phyloP scores from a whole-genome alignment of 2,113 vertebrate genomes.

The Holacanthus passer region DNA sequence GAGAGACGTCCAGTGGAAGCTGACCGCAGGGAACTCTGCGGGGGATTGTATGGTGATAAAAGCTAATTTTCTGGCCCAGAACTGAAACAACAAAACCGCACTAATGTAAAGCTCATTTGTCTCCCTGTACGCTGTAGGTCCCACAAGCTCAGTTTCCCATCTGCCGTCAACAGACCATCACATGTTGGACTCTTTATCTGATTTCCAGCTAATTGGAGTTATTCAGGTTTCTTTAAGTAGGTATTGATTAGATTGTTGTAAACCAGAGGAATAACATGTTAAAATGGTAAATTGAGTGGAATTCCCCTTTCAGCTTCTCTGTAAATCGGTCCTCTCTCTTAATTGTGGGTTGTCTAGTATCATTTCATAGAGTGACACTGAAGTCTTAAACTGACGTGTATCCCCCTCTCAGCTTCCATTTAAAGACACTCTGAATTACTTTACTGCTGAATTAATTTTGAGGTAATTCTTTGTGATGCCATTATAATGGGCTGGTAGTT shows the following conservation, averaged over 20 bases:
- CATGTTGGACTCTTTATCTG: slow-evolving; percentile 36
- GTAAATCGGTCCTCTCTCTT: slow-evolving; percentile 16
- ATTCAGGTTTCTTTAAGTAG: slow-evolving; percentile 21
- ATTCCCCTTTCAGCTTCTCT: slow-evolving; percentile 13
- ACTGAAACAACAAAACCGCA: slow-evolving; percentile 52
- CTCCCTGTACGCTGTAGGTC: slow-evolving; percentile 6
- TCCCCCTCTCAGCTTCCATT: not conserved
- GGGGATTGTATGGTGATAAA: slow-evolving; percentile 54
- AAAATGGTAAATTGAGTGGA: slow-evolving; percentile 43
- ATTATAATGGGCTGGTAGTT: not conserved
- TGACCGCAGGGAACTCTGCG: slow-evolving; percentile 20
- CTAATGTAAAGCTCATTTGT: slow-evolving; percentile 65
- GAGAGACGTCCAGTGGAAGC: not conserved
- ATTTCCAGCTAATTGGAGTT: slow-evolving; percentile 27
- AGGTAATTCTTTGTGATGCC: not conserved
- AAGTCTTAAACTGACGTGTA: slow-evolving; percentile 2
- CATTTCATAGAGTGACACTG: slow-evolving; percentile 16
- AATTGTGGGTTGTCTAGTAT: not conserved
- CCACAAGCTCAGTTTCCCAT: slow-evolving; percentile 30
- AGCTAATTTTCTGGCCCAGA: slow-evolving; percentile 47
- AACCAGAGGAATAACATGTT: slow-evolving; percentile 15
- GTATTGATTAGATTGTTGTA: slow-evolving; percentile 40
- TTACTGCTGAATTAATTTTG: slow-evolving; percentile 15
- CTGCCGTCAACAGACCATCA: slow-evolving; percentile 73
- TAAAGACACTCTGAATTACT: not conserved